phyloP scores from a whole-genome alignment of 2,888 invertebrate genomes.

The Serripes groenlandicus region DNA sequence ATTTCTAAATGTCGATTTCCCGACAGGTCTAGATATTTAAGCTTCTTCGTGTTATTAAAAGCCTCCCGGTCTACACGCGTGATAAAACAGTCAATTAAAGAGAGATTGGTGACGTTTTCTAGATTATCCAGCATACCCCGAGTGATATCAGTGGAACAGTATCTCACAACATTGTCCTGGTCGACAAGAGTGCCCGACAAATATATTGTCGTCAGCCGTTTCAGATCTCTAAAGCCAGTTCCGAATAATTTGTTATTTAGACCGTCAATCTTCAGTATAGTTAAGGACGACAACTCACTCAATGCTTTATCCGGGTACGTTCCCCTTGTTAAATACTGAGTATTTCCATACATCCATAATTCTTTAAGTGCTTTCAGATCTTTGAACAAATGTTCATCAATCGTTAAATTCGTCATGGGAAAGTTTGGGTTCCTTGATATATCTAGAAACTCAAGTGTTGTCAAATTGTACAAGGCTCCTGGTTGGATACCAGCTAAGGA shows the following conservation, averaged over 20 bases:
- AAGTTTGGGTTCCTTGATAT: conserved; percentile 36
- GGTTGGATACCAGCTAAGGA: background rate
- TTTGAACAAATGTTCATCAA: conserved; percentile 14
- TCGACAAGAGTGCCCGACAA: conserved; percentile 22
- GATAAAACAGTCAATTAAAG: conserved; percentile 30
- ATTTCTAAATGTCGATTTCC: conserved; percentile 27
- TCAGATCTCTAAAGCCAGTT: conserved; percentile 26
- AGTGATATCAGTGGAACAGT: conserved; percentile 23
- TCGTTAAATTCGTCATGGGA: conserved; percentile 40
- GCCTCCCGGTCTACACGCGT: conserved; percentile 15
- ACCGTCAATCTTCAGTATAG: conserved; percentile 47
- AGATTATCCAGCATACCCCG: conserved; percentile 21
- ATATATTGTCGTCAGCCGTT: conserved; percentile 13
- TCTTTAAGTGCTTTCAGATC: conserved; percentile 13
- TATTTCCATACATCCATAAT: conserved; percentile 45
- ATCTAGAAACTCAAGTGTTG: conserved; percentile 11
- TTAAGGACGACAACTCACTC: conserved; percentile 1
- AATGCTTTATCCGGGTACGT: conserved; percentile 38
- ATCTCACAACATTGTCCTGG: conserved; percentile 7
- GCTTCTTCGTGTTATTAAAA: conserved; percentile 11
- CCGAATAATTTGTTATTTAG: conserved; percentile 39
- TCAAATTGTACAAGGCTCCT: background rate
- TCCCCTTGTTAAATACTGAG: background rate
- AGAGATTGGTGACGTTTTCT: conserved; percentile 13
- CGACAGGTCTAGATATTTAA: conserved; percentile 41